These are phyloP conservation scores for Diogma glabrata DNA, from an alignment of 2,888 invertebrate species.

Conservation along the genomic window DNA sequence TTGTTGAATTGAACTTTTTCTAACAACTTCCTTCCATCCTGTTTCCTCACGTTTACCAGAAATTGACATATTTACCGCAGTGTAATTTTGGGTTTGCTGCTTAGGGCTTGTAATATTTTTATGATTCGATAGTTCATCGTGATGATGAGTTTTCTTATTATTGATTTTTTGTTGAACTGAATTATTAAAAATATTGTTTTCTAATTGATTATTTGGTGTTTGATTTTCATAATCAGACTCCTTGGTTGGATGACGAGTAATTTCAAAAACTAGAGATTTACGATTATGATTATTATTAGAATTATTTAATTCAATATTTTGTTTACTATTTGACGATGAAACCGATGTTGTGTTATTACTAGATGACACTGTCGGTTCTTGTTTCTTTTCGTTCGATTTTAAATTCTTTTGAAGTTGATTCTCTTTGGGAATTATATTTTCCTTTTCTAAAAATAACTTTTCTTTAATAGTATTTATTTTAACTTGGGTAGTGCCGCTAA, in stretches of 20 bases:
- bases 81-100: conserved; percentile 39
- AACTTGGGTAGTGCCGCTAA: neutral
- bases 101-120: conserved; percentile 54
- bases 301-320: neutral
- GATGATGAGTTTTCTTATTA: neutral
- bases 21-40: conserved; percentile 94
- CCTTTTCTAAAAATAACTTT: conserved; percentile 27
- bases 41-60: conserved; percentile 68
- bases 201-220: conserved; percentile 20
- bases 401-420: conserved; percentile 12
- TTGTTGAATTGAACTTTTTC: conserved; percentile 57
- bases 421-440: conserved; percentile 31
- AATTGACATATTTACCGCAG: conserved; percentile 28
- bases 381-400: conserved; percentile 10
- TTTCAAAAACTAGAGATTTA: conserved; percentile 59
- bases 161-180: conserved; percentile 12
- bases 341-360: neutral
- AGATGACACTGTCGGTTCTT: neutral
- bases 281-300: conserved; percentile 26
- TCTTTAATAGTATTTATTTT: neutral
- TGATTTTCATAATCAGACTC: conserved; percentile 60
- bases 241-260: conserved; percentile 51
- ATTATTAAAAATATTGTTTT: neutral
- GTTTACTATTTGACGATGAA: neutral
- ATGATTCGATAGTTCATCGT: conserved; percentile 11